Conservation (phyloP, 1,140 invertebrate genomes). For the Hirudo medicinalis region DNA sequence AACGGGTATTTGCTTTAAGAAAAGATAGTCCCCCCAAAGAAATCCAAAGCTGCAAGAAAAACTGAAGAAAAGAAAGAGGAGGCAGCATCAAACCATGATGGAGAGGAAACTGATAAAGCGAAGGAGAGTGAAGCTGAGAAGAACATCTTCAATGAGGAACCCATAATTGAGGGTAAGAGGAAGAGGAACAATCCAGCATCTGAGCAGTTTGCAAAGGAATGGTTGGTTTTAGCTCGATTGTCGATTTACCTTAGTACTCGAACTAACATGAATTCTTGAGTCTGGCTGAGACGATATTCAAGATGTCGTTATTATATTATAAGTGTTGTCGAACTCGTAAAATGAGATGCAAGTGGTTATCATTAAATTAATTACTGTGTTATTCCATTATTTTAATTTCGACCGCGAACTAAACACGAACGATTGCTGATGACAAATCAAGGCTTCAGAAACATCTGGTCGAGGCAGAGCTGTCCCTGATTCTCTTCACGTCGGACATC, state of each 20-base stretch:
- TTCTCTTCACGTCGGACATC: background rate
- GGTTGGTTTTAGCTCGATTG: background rate
- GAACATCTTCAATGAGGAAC: slow-evolving; percentile 15
- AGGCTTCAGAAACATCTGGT: no score
- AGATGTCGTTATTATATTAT: no score
- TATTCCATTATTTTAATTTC: no score
- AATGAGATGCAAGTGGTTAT: no score
- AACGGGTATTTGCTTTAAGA: background rate
- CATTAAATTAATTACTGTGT: no score
- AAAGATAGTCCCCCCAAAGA: slow-evolving; percentile 17
- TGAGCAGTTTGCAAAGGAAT: slow-evolving; percentile 4
- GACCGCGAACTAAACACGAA: no score
- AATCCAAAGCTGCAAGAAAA: slow-evolving; percentile 17
- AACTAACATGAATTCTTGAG: background rate
- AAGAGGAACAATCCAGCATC: slow-evolving; percentile 9
- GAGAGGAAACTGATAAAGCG: no score
- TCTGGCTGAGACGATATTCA: no score
- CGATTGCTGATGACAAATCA: no score
- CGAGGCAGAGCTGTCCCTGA: no score
- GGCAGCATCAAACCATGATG: background rate
- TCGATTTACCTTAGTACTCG: background rate
- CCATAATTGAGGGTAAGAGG: slow-evolving; percentile 13
- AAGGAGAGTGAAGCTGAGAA: background rate
- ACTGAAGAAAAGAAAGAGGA: background rate
- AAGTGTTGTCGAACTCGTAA: no score